Evolutionary conservation across 2,797 vertebrate genomes (phyloP), one percentile per base, ranked within the genome.

Genomic region (Gadopsis marmoratus): DNA sequence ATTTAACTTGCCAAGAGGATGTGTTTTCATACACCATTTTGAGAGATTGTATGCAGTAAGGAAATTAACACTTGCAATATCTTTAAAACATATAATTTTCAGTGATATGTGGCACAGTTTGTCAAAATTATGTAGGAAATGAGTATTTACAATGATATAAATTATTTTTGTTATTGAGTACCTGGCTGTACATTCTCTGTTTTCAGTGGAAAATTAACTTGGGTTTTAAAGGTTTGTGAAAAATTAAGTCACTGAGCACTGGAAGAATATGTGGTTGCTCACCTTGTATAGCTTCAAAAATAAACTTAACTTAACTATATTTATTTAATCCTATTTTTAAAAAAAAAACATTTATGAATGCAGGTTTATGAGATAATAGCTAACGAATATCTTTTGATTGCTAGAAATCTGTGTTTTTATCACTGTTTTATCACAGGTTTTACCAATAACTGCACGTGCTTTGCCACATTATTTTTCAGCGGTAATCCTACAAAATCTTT

Each of bases 201-300:
- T 61, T 56, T 72, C 31, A 53, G 16, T 62, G 37, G 51, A 79
- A 79, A 75, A 39, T 39, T 39, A 76, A 45, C 19, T 45, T 55
- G 1, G 12, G 39, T 12, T 41, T 14, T 43, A 43, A 43, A 14
- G 13, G 13, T 16, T 45, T 45, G 14, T 16, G 5, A 45, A 5
- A 45, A 39, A 11, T 39, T 39, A 39, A 45, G 14, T 45, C 14
- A 45, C 14, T 45, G 43, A 45, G 43, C 14, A 16, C 14, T 45
- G 14, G 14, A 45, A 5, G 43, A 16, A 39, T 39, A 12, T 45
- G 43, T 45, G 41, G 41, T 43, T 16, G 43, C 5, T 45, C 14
- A 45, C 14, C 4, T 16, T 45, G 14, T 16, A 45, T 45, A 45
- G 14, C 14, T 45, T 45, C 14, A 45, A 14, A 47, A 47, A 17